These are phyloP conservation scores for Muscicapa striata DNA, from an alignment of 2,797 vertebrate species.

Conservation along the genomic window DNA sequence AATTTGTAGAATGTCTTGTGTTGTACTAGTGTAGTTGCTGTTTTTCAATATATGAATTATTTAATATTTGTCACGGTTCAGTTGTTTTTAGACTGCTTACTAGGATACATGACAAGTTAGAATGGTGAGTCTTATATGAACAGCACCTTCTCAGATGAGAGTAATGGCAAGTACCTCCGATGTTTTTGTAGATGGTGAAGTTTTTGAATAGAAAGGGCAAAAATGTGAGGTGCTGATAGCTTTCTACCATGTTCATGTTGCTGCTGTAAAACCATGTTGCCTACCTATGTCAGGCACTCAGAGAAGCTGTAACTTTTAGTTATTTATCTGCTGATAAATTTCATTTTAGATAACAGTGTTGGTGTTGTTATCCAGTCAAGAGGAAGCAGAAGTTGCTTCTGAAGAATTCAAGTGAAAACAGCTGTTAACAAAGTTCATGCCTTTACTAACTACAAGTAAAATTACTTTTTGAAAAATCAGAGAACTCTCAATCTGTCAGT, in stretches of 20 bases:
- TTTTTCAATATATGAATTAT: background rate
- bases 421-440: background rate
- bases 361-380: conserved; percentile 28
- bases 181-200: background rate
- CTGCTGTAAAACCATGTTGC: background rate
- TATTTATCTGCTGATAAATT: conserved; percentile 31
- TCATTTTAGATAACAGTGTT: conserved; percentile 55
- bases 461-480: background rate
- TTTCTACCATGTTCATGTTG: background rate
- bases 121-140: background rate
- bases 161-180: background rate
- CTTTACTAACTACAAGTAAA: background rate
- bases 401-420: conserved; percentile 63
- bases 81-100: background rate
- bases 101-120: background rate
- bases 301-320: background rate
- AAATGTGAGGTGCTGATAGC: background rate
- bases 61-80: background rate
- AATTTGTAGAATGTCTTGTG: background rate
- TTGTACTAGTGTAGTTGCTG: background rate
- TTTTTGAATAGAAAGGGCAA: background rate
- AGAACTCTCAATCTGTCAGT: background rate
- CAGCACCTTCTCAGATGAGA: background rate
- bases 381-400: conserved; percentile 38
- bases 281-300: background rate